Base-by-base conservation (phyloP, 2,113 vertebrate species). In the Corydoras maculifer region DNA sequence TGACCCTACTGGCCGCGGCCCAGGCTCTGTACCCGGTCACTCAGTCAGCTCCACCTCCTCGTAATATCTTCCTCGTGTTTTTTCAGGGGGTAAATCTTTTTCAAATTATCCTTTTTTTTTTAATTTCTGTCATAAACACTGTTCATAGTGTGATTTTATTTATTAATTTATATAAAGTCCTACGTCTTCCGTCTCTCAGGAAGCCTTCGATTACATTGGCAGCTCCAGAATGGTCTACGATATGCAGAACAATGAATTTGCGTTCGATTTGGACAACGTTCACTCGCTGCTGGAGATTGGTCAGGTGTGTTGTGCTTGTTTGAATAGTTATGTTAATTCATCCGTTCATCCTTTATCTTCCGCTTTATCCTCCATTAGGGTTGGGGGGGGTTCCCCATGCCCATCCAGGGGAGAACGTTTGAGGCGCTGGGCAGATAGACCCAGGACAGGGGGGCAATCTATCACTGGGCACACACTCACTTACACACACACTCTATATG, bases 181-280 rank as follows among this genome's bases (percentile, higher is more conserved):
- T 25, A 32, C 7, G 63, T 14, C 5, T 8, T 53, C 9, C 68
- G 4, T 57, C 5, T 64, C 11, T 13, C 86, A 98, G 96, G 96
- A 99, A 78, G 89, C 90, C 1, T 99, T 98, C 18, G 96, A 99
- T 82, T 99, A 99, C 89, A 98, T 98, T 2, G 96, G 96, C 82
- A 98, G 96, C 70, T 98, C 95, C 0, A 88, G 91, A 13, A 93
- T 98, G 94, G 96, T 90, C 58, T 90, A 84, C 0, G 89, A 91
- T 29, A 91, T 90, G 89, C 63, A 85, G 72, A 84, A 81, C 4
- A 72, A 79, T 0, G 75, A 86, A 32, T 90, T 89, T 58, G 68
- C 79, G 0, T 76, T 90, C 14, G 86, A 89, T 63, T 72, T 90
- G 78, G 84, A 91, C 57, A 90, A 90, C 30, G 62, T 91, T 58